Evolutionary conservation across 2,797 vertebrate species (phyloP).

Genomic region (Diceros bicornis): DNA sequence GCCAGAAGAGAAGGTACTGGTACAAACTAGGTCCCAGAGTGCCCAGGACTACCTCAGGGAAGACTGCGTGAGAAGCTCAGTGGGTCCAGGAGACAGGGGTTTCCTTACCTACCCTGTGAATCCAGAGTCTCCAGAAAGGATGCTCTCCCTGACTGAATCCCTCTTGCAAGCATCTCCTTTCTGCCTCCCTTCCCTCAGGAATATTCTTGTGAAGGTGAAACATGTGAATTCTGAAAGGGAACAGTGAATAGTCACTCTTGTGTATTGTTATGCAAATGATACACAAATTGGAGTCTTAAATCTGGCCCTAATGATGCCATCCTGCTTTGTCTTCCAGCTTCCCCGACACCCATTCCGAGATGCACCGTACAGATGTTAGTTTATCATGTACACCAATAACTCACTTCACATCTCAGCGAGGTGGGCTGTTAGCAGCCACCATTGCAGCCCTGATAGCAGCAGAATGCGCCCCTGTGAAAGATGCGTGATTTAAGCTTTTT

Average conservation of each 20-base stretch:
- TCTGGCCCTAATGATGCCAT: slow-evolving; percentile 86
- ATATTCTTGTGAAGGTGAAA: slow-evolving; percentile 83
- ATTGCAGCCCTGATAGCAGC: slow-evolving; percentile 47
- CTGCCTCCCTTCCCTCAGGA: slow-evolving; percentile 41
- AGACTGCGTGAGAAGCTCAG: background rate
- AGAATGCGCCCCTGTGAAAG: slow-evolving; percentile 68
- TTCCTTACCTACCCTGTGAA: background rate
- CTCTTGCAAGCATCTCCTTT: background rate
- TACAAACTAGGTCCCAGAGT: background rate
- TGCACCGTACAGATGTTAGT: slow-evolving; percentile 85
- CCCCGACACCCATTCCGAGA: slow-evolving; percentile 84
- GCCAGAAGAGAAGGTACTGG: background rate
- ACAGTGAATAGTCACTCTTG: slow-evolving; percentile 75
- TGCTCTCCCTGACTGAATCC: background rate
- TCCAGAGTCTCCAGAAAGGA: background rate
- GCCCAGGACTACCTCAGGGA: fast-evolving
- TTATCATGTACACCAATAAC: slow-evolving; percentile 87
- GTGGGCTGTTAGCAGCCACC: slow-evolving; percentile 80
- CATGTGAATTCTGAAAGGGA: slow-evolving; percentile 81
- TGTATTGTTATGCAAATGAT: slow-evolving; percentile 89
- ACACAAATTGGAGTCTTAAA: slow-evolving; percentile 86
- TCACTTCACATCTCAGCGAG: slow-evolving; percentile 76
- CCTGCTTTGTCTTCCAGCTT: slow-evolving; percentile 86
- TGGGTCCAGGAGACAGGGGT: background rate
- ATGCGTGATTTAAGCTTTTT: slow-evolving; percentile 80